Percentiles rank a stretch among this genome's conserved stretches.
Conservation (phyloP, 2,888 invertebrate species). For the Folsomia manolachei region DNA sequence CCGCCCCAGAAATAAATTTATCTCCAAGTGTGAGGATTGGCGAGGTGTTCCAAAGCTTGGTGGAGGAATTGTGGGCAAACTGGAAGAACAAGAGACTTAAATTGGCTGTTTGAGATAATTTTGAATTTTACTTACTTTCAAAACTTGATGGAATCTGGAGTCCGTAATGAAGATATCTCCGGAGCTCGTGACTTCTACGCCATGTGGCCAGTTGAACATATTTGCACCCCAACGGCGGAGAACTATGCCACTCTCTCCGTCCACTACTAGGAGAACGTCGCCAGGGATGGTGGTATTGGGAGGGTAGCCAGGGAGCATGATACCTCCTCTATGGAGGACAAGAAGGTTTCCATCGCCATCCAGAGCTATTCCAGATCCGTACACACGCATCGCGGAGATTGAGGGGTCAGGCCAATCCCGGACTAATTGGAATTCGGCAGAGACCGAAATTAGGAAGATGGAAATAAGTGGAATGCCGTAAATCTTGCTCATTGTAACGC, state of each 20-base stretch:
- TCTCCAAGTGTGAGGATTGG: conserved; percentile 59
- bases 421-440: not conserved
- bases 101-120: no score
- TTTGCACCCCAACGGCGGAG: conserved; percentile 68
- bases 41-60: conserved; percentile 33
- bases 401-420: conserved; percentile 50
- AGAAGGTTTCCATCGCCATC: conserved; percentile 69
- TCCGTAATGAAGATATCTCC: conserved; percentile 83
- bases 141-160: conserved; percentile 81
- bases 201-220: conserved; percentile 72
- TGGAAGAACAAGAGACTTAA: no score
- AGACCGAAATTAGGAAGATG: no score
- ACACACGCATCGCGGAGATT: conserved; percentile 68
- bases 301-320: not conserved
- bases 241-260: conserved; percentile 62
- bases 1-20: conserved; percentile 66
- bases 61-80: conserved; percentile 30
- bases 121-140: conserved; percentile 66
- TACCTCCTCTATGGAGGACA: conserved; percentile 73
- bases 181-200: conserved; percentile 70
- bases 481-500: no score
- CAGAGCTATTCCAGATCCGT: conserved; percentile 66
- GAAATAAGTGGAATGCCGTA: no score
- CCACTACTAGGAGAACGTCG: conserved; percentile 64
- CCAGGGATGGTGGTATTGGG: conserved; percentile 64